Conservation (phyloP, 2,113 vertebrate species). For the Alexandromys fortis region DNA sequence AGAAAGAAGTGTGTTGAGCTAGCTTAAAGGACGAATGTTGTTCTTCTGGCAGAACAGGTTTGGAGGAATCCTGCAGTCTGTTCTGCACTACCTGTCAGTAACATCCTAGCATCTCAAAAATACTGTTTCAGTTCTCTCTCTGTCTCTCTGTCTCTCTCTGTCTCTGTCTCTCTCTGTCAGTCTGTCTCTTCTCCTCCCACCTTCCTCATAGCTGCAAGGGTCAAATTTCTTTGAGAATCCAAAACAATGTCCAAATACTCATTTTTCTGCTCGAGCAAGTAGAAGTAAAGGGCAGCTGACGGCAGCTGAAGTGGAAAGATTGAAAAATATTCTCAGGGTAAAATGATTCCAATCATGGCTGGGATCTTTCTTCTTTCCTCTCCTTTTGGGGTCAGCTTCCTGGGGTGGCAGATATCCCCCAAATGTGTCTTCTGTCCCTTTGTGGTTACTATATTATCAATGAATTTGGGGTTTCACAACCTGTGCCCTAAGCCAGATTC, state of each 20-base stretch:
- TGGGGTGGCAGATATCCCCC: background rate
- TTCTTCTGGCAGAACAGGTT: background rate
- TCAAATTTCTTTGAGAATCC: background rate
- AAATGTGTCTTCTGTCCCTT: background rate
- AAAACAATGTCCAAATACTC: slow-evolving; percentile 8
- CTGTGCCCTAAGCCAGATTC: background rate
- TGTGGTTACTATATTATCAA: background rate
- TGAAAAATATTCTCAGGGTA: background rate
- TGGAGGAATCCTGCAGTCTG: background rate
- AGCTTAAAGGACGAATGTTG: background rate
- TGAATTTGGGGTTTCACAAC: background rate
- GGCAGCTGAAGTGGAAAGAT: background rate
- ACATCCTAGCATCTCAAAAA: background rate
- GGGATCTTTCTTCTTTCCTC: background rate
- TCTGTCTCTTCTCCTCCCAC: background rate
- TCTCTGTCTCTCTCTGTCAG: background rate
- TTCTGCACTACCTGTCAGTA: background rate
- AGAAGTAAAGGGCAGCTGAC: background rate
- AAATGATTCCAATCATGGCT: background rate
- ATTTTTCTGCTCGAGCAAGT: background rate
- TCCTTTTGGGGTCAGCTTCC: background rate
- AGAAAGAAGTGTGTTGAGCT: background rate
- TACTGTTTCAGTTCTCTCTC: background rate
- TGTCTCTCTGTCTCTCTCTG: background rate
- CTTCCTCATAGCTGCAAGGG: background rate